Conservation (phyloP, 2,888 invertebrate genomes). For the Drosophila diplacantha region DNA sequence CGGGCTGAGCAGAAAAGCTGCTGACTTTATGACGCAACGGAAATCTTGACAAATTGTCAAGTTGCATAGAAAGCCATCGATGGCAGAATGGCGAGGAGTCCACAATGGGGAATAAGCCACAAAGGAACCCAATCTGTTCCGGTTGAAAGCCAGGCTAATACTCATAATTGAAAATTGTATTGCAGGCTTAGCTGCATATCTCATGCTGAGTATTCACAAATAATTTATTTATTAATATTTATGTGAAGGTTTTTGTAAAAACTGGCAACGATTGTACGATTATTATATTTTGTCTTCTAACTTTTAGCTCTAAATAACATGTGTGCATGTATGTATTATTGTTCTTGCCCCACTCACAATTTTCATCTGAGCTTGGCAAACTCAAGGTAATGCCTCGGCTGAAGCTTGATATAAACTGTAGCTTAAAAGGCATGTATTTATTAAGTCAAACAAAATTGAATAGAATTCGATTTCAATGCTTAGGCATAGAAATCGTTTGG, state of each 20-base stretch:
- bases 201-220: too few species aligned
- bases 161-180: conserved; percentile 6
- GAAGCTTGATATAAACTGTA: not conserved
- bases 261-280: too few species aligned
- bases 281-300: not conserved
- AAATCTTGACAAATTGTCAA: conserved; percentile 29
- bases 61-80: conserved; percentile 6
- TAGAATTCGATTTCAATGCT: not conserved
- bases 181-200: not conserved
- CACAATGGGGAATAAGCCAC: conserved; percentile 5
- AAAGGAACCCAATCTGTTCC: conserved; percentile 4
- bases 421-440: not conserved
- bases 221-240: not conserved
- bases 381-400: not conserved
- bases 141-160: not conserved
- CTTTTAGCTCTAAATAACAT: not conserved
- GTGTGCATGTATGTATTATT: too few species aligned
- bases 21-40: conserved; percentile 26
- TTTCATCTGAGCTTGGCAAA: not conserved
- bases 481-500: not conserved
- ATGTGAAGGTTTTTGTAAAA: too few species aligned
- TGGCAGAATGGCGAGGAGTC: not conserved
- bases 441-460: not conserved
- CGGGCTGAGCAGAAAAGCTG: conserved; percentile 10
- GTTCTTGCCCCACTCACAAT: too few species aligned